A percentile compares a stretch with the other conserved stretches of the same genome.
Conservation (phyloP, 2,113 vertebrate genomes). For the Lamprologus tigripictilis region DNA sequence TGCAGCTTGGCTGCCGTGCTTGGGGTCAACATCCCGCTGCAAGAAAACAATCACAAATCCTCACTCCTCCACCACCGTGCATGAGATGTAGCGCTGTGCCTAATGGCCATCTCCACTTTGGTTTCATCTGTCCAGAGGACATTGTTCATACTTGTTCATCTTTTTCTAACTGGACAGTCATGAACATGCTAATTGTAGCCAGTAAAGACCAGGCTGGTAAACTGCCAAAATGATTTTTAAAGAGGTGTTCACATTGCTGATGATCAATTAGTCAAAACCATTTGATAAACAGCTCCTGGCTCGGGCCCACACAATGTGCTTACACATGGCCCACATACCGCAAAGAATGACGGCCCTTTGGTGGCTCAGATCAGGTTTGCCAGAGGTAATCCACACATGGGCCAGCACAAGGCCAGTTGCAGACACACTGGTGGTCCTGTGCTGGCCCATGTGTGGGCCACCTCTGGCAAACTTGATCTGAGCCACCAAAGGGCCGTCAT, state of each 20-base stretch:
- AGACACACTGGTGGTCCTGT: too few relatives aligned
- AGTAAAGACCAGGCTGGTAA: not conserved
- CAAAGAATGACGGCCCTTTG: not conserved
- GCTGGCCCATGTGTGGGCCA: rapidly evolving
- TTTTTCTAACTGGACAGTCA: not conserved
- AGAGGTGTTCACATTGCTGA: not conserved
- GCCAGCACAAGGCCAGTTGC: not conserved
- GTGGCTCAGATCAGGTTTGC: not conserved
- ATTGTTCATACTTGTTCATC: not conserved
- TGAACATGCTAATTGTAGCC: not conserved
- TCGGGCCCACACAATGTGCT: not conserved
- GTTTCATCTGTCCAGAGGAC: not conserved
- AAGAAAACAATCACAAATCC: not conserved
- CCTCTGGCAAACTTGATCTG: not conserved
- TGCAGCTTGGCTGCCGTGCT: not conserved
- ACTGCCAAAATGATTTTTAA: not conserved
- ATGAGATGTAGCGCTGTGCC: rapidly evolving
- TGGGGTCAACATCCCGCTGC: not conserved
- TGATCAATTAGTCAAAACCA: not conserved
- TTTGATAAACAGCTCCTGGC: not conserved
- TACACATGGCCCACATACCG: not conserved
- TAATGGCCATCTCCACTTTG: not conserved
- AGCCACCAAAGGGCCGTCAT: not conserved
- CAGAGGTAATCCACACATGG: rapidly evolving
- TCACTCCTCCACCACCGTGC: not conserved